Evolutionary conservation across 2,113 vertebrate species (phyloP).

Genomic region (Charadrius vociferus): DNA sequence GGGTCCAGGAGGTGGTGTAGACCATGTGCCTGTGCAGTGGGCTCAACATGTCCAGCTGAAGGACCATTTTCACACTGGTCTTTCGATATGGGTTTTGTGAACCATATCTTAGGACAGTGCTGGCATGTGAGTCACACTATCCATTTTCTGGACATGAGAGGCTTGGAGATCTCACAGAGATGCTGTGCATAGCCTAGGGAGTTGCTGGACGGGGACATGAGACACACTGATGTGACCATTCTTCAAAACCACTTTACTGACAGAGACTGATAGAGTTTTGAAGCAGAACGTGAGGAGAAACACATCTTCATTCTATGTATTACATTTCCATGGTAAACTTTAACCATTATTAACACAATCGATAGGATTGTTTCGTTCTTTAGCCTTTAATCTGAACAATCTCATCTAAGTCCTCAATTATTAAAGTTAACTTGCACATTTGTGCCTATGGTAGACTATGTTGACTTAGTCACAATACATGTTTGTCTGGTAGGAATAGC

Average conservation of each 20-base stretch:
- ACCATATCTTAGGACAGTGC: background rate
- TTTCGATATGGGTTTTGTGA: background rate
- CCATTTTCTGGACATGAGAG: background rate
- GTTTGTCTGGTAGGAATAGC: background rate
- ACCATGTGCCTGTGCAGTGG: background rate
- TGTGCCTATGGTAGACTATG: background rate
- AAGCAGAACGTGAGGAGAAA: background rate
- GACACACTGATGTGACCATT: background rate
- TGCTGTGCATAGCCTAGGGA: too few species aligned
- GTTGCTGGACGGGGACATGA: rapidly evolving
- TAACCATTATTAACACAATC: background rate
- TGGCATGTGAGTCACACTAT: background rate
- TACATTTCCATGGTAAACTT: background rate
- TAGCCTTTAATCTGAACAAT: conserved; percentile 23
- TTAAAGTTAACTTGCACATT: background rate
- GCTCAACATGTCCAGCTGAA: background rate
- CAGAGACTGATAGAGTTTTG: background rate
- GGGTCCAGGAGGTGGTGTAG: background rate
- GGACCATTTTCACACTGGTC: background rate
- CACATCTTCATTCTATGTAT: background rate
- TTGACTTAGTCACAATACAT: background rate
- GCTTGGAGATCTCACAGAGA: background rate
- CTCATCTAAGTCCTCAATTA: background rate
- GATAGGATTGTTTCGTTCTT: background rate
- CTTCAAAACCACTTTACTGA: background rate